phyloP scores from a whole-genome alignment of 2,113 vertebrate species.

The Apistogramma diplotaenia region DNA sequence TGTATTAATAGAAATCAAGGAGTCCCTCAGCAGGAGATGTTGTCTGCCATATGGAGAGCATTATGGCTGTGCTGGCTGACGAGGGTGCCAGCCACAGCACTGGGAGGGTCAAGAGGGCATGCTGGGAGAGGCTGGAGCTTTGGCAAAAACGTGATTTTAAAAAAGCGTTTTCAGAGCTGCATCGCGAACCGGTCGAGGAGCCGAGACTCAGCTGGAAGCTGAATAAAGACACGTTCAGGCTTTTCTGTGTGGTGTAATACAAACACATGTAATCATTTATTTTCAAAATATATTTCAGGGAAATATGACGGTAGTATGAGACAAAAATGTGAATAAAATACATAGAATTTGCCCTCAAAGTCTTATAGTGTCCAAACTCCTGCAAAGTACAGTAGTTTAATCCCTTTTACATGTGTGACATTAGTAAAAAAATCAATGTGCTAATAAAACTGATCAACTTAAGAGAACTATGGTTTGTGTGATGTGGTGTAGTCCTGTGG shows the following conservation, averaged over 20 bases:
- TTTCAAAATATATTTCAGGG: background rate
- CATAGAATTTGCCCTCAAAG: background rate
- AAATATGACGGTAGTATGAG: background rate
- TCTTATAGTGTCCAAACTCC: no score
- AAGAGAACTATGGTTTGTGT: background rate
- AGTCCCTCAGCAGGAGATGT: slow-evolving; percentile 58
- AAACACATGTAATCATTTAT: background rate
- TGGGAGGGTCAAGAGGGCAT: slow-evolving; percentile 20
- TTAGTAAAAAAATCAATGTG: background rate
- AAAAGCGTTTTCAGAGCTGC: background rate
- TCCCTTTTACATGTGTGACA: background rate
- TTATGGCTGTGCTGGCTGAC: slow-evolving; percentile 22
- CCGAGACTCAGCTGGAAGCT: background rate
- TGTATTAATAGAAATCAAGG: slow-evolving; percentile 49
- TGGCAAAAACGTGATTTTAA: slow-evolving; percentile 22
- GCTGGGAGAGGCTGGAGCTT: background rate
- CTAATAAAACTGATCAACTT: background rate
- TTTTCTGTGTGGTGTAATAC: background rate
- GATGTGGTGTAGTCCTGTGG: background rate
- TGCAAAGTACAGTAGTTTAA: no score
- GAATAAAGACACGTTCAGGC: background rate
- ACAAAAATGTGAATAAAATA: background rate
- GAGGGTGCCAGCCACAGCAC: background rate
- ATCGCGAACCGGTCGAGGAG: background rate
- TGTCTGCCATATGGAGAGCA: slow-evolving; percentile 62